Evolutionary conservation across 2,113 vertebrate genomes (phyloP).

Genomic region (Passer domesticus): DNA sequence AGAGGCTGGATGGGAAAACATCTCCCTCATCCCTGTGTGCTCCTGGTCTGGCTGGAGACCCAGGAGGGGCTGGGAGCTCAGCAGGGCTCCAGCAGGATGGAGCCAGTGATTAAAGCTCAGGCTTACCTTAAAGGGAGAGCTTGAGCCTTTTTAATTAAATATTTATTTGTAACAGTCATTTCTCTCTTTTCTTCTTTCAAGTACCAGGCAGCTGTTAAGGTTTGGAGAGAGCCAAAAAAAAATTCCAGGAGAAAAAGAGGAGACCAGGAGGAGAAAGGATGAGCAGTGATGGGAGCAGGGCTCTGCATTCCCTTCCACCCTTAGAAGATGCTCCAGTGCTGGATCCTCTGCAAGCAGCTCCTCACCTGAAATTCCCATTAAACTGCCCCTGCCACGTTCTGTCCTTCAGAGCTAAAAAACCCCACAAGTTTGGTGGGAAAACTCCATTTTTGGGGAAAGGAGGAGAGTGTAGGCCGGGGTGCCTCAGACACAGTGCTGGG

Average conservation of each 20-base stretch:
- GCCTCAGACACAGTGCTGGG: rapidly evolving
- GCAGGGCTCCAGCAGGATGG: background rate
- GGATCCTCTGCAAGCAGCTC: background rate
- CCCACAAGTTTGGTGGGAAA: background rate
- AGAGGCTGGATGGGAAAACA: background rate
- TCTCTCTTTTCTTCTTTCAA: background rate
- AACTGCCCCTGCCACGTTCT: background rate
- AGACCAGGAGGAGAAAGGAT: background rate
- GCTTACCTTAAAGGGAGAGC: background rate
- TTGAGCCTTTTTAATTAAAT: background rate
- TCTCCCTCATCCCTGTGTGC: rapidly evolving
- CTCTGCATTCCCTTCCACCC: rapidly evolving
- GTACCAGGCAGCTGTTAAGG: background rate
- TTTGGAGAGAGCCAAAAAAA: background rate
- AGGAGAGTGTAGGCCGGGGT: background rate
- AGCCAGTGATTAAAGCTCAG: background rate
- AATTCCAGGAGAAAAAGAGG: background rate
- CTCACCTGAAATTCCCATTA: background rate
- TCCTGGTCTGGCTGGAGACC: background rate
- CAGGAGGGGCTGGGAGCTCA: background rate
- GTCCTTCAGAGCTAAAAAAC: background rate
- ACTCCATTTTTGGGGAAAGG: background rate
- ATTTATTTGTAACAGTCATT: background rate
- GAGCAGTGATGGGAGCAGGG: background rate
- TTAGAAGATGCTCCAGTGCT: background rate